Conservation (phyloP, 2,888 invertebrate species). For the Axea sp. region DNA sequence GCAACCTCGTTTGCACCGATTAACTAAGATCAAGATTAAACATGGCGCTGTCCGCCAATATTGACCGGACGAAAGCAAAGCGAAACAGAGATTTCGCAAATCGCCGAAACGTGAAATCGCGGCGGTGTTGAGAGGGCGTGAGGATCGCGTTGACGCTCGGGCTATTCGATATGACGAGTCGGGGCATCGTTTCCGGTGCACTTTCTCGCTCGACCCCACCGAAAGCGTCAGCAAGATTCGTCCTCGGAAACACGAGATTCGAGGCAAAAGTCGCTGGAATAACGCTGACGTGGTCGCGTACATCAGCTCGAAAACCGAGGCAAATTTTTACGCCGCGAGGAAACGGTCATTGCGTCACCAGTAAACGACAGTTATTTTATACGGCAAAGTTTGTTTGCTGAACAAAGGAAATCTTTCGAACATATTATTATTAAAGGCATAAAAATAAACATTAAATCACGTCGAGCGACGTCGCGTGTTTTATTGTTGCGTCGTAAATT, state of each 20-base stretch:
- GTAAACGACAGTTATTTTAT: neutral
- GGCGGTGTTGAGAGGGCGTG: conserved; percentile 11
- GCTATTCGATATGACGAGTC: conserved; percentile 62
- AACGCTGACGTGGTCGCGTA: conserved; percentile 46
- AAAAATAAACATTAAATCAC: too few species aligned
- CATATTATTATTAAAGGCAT: too few species aligned
- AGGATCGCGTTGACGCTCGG: conserved; percentile 10
- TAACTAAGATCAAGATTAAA: conserved; percentile 62
- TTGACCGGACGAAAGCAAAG: conserved; percentile 1
- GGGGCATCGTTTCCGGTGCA: conserved; percentile 53
- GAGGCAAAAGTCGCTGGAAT: conserved; percentile 50
- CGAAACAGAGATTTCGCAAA: conserved; percentile 14
- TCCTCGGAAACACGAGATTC: conserved; percentile 47
- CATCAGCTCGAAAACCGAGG: conserved; percentile 18
- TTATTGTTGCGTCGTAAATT: too few species aligned
- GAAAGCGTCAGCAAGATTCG: conserved; percentile 60
- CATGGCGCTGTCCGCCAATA: conserved; percentile 56
- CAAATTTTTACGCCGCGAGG: conserved; percentile 40
- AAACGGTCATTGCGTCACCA: conserved; percentile 17
- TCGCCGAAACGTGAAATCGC: conserved; percentile 3
- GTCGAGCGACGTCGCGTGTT: too few species aligned
- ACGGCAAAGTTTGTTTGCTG: neutral
- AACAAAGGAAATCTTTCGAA: too few species aligned
- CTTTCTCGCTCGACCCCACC: conserved; percentile 43
- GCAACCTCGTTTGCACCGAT: conserved; percentile 72